Base-by-base conservation (phyloP, 2,113 vertebrate genomes). In the Catagonus wagneri region DNA sequence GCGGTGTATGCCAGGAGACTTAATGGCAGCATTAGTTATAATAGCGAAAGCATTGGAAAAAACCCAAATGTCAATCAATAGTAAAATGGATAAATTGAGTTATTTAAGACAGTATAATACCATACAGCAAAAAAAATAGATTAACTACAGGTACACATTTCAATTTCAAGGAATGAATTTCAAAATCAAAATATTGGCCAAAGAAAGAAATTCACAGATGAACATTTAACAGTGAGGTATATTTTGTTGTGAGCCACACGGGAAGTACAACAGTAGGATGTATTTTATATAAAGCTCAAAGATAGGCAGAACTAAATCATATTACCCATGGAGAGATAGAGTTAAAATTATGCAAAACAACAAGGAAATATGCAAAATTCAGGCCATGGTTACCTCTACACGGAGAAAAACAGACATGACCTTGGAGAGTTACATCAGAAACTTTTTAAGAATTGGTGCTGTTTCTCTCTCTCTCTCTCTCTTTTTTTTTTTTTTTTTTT, bases 211-310 rank as follows among this genome's bases (percentile, higher is more conserved):
- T 76, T 71, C 16, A 16, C 32, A 88, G 56, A 83, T 90, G 60
- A 83, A 56, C 69, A 80, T n/a, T n/a, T n/a, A n/a, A n/a, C n/a
- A n/a, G n/a, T n/a, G n/a, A n/a, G n/a, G n/a, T n/a, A n/a, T n/a
- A n/a, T n/a, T n/a, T n/a, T n/a, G n/a, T n/a, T n/a, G n/a, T n/a
- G n/a, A n/a, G n/a, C n/a, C n/a, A n/a, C n/a, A n/a, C n/a, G n/a
- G n/a, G n/a, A n/a, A n/a, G n/a, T 14, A 56, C 81, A 89, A 68
- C 4, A 50, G 39, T 81, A 54, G 71, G 39, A 95, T 72, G 61
- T n/a, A 95, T 86, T 54, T 88, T 85, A 83, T 50, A 34, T 60
- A 13, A 86, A 93, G 65, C 83, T 93, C 52, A 96, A 56, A 87
- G 87, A 29, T 84, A 72, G 34, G 39, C 29, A 89, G 39, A 90